These are phyloP conservation scores for Escarpia spicata DNA, from an alignment of 2,888 invertebrate genomes.

Conservation along the genomic window DNA sequence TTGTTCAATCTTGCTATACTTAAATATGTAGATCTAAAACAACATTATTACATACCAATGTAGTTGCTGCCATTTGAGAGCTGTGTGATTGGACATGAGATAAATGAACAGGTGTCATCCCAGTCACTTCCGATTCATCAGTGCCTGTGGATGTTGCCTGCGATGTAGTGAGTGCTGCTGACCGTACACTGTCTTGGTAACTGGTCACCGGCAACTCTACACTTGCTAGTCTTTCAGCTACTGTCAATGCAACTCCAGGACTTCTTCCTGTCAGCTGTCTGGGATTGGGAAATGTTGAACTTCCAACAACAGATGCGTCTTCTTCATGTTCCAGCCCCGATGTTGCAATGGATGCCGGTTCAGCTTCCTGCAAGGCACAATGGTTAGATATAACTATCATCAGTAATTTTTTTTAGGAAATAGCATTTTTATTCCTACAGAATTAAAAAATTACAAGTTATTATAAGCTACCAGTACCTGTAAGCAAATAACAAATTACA, in stretches of 20 bases:
- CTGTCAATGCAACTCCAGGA: neutral
- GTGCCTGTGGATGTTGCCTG: neutral
- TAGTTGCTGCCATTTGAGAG: neutral
- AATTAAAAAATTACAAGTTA: too few species aligned
- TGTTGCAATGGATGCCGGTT: neutral
- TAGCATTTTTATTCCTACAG: too few species aligned
- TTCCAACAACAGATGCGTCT: neutral
- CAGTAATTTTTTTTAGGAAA: too few species aligned
- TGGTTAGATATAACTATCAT: neutral
- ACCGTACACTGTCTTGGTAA: neutral
- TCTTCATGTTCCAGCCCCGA: neutral
- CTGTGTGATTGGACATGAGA: neutral
- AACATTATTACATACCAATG: neutral
- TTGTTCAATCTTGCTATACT: neutral
- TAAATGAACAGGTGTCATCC: neutral
- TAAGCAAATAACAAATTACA: too few species aligned
- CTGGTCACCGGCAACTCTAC: neutral
- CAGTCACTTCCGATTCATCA: neutral
- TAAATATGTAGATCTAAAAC: neutral
- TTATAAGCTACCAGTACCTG: too few species aligned
- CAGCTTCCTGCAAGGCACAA: neutral
- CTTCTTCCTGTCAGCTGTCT: neutral
- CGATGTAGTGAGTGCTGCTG: neutral
- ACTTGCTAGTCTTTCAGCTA: neutral
- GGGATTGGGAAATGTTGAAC: neutral